Base-by-base conservation (phyloP, 1,140 invertebrate species). In the Drosophila subpulchrella region DNA sequence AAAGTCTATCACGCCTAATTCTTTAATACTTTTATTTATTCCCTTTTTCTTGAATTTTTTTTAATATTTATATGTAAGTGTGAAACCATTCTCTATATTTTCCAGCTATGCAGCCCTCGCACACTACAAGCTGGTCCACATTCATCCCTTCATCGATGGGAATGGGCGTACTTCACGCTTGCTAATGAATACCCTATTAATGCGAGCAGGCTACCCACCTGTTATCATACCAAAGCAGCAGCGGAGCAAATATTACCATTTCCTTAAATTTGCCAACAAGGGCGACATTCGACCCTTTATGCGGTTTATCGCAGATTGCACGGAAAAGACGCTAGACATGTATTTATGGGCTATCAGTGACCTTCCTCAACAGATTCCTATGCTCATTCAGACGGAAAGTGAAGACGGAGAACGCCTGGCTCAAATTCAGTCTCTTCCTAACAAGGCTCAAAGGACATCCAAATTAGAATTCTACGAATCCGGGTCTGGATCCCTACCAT, bases 121-220 rank as follows among this genome's bases (percentile, higher is more conserved):
- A 1, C 98, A 99, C 93, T 99, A 99, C 92, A 99, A 99, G 93
- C 92, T 99, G 53, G 98, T 99, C 0, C 96, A 97, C 82, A 98
- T 99, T 77, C 98, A 99, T 94, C 97, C 97, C 0, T 98, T 98
- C 92, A 94, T 95, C 0, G 97, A 98, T 92, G 98, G 98, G 32
- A 99, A 99, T 92, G 98, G 98, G 0, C 94, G 98, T 81, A 99
- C 98, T 0, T 98, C 98, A 3, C 93, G 98, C 41, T 93, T 99
- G 8, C 93, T 99, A 0, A 99, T 99, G 98, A 99, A 99, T 92
- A 94, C 98, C 67, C 96, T 99, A 67, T 93, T 99, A n/a, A 98
- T 99, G 97, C 96, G 97, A 92, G 97, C 97, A n/a, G 98, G 98
- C 1, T 99, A 97, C 93, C 98, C 98, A 4, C 98, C 98, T 0